Evolutionary conservation across 2,888 invertebrate species (phyloP).

Genomic region (Pollenia angustigena): DNA sequence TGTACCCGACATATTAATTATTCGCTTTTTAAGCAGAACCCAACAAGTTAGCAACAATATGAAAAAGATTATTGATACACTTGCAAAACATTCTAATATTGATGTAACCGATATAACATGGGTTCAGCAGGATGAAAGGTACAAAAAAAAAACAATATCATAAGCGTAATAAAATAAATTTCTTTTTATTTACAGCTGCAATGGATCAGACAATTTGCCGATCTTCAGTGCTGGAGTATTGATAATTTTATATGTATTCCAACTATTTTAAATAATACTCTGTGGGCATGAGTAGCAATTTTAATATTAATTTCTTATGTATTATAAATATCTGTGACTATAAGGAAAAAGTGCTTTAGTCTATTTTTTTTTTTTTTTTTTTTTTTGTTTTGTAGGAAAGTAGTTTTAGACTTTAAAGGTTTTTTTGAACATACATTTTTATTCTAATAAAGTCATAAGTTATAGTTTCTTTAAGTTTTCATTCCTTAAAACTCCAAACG

Average conservation of each 20-base stretch:
- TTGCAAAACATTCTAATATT: conserved; percentile 55
- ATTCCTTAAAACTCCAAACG: too few relatives aligned
- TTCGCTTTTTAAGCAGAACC: conserved; percentile 73
- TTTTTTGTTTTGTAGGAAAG: too few relatives aligned
- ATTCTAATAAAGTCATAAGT: too few relatives aligned
- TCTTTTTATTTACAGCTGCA: conserved; percentile 50
- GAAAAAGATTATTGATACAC: conserved; percentile 2
- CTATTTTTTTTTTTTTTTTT: too few relatives aligned
- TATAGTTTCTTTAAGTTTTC: too few relatives aligned
- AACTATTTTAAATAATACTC: not conserved
- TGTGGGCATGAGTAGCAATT: not conserved
- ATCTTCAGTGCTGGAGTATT: not conserved
- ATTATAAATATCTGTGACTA: not conserved
- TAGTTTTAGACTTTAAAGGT: too few relatives aligned
- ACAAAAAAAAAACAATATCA: not conserved
- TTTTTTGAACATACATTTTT: too few relatives aligned
- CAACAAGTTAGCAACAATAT: not conserved
- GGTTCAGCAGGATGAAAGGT: conserved; percentile 68
- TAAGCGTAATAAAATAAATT: not conserved
- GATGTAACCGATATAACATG: conserved; percentile 65
- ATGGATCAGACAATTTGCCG: conserved; percentile 33
- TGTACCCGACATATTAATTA: conserved; percentile 52
- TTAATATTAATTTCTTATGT: not conserved
- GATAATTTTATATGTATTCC: not conserved
- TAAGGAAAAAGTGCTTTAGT: too few relatives aligned